Evolutionary conservation across 2,888 invertebrate species (phyloP), one percentile per base, ranked within the genome.

Genomic region (Rhamnusium bicolor): DNA sequence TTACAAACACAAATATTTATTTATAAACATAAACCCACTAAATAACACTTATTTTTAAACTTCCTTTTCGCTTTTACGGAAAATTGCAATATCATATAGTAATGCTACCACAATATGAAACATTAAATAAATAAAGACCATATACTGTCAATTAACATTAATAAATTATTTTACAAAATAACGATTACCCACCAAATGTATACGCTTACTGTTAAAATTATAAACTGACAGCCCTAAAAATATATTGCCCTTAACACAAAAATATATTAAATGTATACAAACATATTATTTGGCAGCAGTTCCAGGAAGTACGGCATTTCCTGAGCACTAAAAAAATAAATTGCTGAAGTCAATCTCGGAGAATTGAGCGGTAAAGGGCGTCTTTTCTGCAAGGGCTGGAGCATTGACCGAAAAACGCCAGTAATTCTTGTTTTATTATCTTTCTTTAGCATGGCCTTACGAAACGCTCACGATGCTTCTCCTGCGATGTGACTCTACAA

Each of bases 381-480:
- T 27, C 47, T 46, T 47, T 49, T 21, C 49, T 19, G 49, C 16
- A 46, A 40, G 62, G 46, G 49, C 47, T 46, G 62, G 53, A 32
- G 65, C 65, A 53, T 32, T 65, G 65, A 65, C 65, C 65, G 65
- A 65, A 53, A 65, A 65, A 53, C 53, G 12, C 51, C 29, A 4
- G 53, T 65, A 65, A 65, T 53, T 65, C 32, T 32, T 18, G 14
- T 32, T 32, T 53, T 53, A 65, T 53, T 65, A 32, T 47, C 63
- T 8, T 29, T 18, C n/a, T 18, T 47, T 61, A 10, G 51, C 8
- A 47, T 24, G 40, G 46, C 19, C 18, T 51, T 51, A 51, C 51
- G 46, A 61, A 61, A 29, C 8, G 4, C 21, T 18, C 29, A 27
- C 58, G 58, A 16, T 60, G 29, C 58, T 60, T 12, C 54, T 54